Conservation (phyloP, 1,140 invertebrate species). For the Atta texana region DNA sequence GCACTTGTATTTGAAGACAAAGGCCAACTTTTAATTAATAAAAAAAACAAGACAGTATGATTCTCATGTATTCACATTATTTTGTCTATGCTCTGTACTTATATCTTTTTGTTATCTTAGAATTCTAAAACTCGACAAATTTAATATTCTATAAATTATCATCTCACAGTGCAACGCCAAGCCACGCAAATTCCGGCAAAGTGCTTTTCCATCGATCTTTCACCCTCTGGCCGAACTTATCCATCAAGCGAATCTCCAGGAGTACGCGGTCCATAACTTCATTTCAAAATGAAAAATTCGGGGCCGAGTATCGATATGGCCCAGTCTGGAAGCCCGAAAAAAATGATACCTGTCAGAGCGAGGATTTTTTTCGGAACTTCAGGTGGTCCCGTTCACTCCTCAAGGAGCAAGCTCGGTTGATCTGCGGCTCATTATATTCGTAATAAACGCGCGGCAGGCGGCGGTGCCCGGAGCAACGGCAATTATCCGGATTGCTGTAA, state of each 20-base stretch:
- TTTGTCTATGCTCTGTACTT: too few species aligned
- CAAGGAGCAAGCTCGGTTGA: conserved; percentile 26
- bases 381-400: conserved; percentile 29
- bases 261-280: conserved; percentile 19
- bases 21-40: too few species aligned
- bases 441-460: conserved; percentile 74
- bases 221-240: conserved; percentile 5
- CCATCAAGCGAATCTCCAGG: conserved; percentile 25
- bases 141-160: conserved; percentile 1
- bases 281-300: conserved; percentile 69
- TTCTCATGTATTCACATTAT: too few species aligned
- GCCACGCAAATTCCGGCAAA: background rate
- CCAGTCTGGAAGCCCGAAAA: conserved; percentile 10
- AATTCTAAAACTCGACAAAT: background rate
- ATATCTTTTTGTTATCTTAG: background rate
- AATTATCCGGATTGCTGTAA: conserved; percentile 83
- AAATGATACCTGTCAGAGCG: conserved; percentile 61
- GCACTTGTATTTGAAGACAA: too few species aligned
- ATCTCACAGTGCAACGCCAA: background rate
- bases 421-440: conserved; percentile 72
- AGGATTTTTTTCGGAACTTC: conserved; percentile 59
- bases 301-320: conserved; percentile 20
- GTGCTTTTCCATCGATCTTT: background rate
- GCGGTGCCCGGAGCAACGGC: conserved; percentile 61
- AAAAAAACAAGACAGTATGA: too few species aligned